Evolutionary conservation across 2,888 invertebrate genomes (phyloP).

Genomic region (Scaptomyza caliginosa): DNA sequence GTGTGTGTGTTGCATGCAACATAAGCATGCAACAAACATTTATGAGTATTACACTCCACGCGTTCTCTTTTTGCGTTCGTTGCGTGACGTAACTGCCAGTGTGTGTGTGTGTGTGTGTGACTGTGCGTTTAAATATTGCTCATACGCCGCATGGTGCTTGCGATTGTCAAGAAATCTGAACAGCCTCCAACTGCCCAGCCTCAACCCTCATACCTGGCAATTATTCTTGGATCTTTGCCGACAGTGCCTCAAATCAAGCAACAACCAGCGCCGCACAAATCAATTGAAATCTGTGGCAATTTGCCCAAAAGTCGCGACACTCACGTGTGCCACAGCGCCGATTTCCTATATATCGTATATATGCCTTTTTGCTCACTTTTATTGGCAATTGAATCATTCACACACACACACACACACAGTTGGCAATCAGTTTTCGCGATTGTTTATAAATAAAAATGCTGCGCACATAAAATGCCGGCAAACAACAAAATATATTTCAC

Average conservation of each 20-base stretch:
- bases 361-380: slow-evolving; percentile 25
- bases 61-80: background rate
- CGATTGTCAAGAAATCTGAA: slow-evolving; percentile 50
- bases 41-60: slow-evolving; percentile 15
- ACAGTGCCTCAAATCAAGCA: slow-evolving; percentile 9
- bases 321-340: slow-evolving; percentile 29
- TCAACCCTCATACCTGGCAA: slow-evolving; percentile 1
- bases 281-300: slow-evolving; percentile 36
- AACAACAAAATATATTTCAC: slow-evolving; percentile 17
- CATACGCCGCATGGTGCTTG: slow-evolving; percentile 62
- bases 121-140: slow-evolving; percentile 53
- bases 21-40: slow-evolving; percentile 21
- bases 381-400: slow-evolving; percentile 38
- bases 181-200: background rate
- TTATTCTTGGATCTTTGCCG: too few relatives aligned
- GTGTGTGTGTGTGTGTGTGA: slow-evolving; percentile 6
- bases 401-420: slow-evolving; percentile 9
- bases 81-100: slow-evolving; percentile 48
- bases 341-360: background rate
- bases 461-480: slow-evolving; percentile 53
- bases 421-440: slow-evolving; percentile 23
- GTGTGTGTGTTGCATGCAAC: slow-evolving; percentile 44
- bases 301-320: slow-evolving; percentile 41
- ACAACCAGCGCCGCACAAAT: slow-evolving; percentile 20
- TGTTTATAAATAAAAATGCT: slow-evolving; percentile 76